These are phyloP conservation scores for Colletes gigas DNA, from an alignment of 1,140 invertebrate genomes.

Conservation along the genomic window DNA sequence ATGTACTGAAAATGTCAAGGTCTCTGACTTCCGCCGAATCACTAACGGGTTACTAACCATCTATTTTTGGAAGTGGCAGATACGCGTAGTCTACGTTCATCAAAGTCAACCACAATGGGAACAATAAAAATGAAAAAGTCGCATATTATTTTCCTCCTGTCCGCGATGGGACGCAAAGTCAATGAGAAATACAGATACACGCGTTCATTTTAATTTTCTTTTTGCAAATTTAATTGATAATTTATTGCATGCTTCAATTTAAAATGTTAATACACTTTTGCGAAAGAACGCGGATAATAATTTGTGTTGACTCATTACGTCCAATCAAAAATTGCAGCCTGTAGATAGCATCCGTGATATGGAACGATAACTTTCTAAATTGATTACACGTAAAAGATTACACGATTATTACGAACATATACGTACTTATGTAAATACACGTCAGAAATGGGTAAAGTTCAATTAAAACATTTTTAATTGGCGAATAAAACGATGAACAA, in stretches of 20 bases:
- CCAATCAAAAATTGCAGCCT: neutral
- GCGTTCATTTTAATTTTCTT: too few species aligned
- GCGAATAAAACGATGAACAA: too few species aligned
- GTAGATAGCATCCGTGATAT: neutral
- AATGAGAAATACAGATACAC: too few species aligned
- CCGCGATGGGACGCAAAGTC: too few species aligned
- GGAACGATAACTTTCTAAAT: neutral
- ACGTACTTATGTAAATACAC: neutral
- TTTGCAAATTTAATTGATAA: too few species aligned
- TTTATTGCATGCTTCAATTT: too few species aligned
- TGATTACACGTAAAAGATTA: neutral
- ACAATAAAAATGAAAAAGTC: neutral
- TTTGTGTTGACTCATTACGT: too few species aligned
- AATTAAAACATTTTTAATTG: too few species aligned
- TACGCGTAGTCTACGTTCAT: neutral
- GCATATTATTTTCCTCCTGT: neutral
- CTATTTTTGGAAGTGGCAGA: neutral
- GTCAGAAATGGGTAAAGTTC: too few species aligned
- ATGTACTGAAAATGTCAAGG: slow-evolving; percentile 21
- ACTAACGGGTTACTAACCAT: neutral
- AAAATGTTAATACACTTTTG: neutral
- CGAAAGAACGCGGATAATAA: neutral
- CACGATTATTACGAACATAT: neutral
- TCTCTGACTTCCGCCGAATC: too few species aligned
- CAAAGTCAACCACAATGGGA: neutral